Percentiles rank a stretch among this genome's conserved stretches.
Conservation (phyloP, 2,888 invertebrate genomes). For the Rotaria macrura region DNA sequence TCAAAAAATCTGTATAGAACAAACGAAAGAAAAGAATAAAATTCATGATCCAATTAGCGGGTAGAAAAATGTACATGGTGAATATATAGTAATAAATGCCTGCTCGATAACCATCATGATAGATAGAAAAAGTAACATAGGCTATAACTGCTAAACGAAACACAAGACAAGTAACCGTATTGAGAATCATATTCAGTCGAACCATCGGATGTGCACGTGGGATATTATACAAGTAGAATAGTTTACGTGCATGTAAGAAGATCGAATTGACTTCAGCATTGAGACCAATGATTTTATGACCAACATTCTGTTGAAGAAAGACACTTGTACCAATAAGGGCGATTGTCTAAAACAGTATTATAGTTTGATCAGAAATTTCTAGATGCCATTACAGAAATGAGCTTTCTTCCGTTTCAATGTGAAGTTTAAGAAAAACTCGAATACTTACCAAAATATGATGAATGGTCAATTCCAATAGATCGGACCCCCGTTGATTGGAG, state of each 20-base stretch:
- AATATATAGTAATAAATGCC: not conserved
- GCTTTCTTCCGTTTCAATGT: not conserved
- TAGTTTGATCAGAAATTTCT: too few species aligned
- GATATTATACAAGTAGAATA: constrained; percentile 43
- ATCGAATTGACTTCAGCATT: constrained; percentile 47
- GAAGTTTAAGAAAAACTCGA: not conserved
- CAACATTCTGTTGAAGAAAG: constrained; percentile 36
- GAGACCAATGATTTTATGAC: constrained; percentile 45
- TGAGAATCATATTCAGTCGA: not conserved
- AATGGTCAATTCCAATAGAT: not conserved
- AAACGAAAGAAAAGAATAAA: not conserved
- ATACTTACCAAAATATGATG: not conserved
- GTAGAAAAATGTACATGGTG: not conserved
- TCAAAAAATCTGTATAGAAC: not conserved
- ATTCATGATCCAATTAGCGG: not conserved
- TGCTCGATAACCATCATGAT: not conserved
- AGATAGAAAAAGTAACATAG: not conserved
- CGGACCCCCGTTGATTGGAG: not conserved
- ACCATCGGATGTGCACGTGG: constrained; percentile 36
- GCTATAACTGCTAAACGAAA: not conserved
- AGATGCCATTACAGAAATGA: not conserved
- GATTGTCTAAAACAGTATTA: not conserved
- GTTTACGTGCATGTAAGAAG: constrained; percentile 47
- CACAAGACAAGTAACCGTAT: not conserved
- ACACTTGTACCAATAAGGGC: not conserved